Base-by-base conservation (phyloP, 2,113 vertebrate species). In the Actenoides hombroni region DNA sequence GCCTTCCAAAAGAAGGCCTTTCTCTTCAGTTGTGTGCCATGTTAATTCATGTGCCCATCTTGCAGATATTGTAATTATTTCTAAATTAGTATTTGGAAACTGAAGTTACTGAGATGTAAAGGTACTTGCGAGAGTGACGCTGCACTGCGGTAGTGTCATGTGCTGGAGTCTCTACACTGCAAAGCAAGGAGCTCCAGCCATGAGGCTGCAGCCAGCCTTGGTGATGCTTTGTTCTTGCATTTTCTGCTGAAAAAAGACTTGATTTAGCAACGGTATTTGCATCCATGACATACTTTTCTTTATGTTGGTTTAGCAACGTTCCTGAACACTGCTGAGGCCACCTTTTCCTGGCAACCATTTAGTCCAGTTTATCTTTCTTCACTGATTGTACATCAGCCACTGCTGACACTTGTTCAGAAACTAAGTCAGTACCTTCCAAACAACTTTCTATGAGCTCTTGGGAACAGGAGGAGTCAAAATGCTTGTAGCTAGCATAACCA, bases 351-450 rank as follows among this genome's bases (percentile, higher is more conserved):
- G 56, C 37, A 61, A 44, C 67, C 2, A 0, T 77, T 83, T 31
- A 56, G 12, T 63, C 29, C 61, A 7, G 54, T 83, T 73, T 79
- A 8, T 71, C 21, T 87, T 56, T 87, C 24, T 60, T 94, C 35
- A 24, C 44, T 60, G 53, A 59, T 81, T 35, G 33, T 71, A 59
- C 6, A 67, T 85, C 71, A 86, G 44, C 33, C n/a, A 25, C 49
- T 82, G 61, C 77, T 97, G 91, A 31, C 19, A 12, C 87, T 77
- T 91, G 49, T 37, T 92, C 49, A 88, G 85, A 63, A 92, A 17
- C 26, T 5, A 31, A 80, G 33, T 86, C 54, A 49, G 35, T 73
- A 61, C n/a, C 28, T 95, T 88, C 59, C 56, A 56, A 56, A 24
- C 31, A 74, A 75, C 40, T 80, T 76, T 83, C 67, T 79, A 0